Conservation (phyloP, 2,888 invertebrate genomes). For the Epinotia ramella region DNA sequence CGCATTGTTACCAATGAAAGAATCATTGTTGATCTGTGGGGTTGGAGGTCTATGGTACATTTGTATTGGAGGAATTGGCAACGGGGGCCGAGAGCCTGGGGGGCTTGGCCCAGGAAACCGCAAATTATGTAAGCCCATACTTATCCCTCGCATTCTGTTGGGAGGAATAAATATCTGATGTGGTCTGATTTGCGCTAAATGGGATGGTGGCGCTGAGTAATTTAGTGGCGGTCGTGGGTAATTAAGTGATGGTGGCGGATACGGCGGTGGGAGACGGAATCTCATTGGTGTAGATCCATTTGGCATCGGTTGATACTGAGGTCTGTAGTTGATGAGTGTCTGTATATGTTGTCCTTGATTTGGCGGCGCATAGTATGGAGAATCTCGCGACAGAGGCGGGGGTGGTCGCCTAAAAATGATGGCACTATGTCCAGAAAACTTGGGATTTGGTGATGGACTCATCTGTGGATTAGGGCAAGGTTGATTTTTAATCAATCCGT, state of each 20-base stretch:
- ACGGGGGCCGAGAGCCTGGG: neutral
- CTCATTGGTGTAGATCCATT: neutral
- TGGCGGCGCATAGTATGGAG: neutral
- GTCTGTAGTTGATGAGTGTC: slow-evolving; percentile 23
- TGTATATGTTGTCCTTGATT: slow-evolving; percentile 12
- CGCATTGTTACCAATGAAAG: slow-evolving; percentile 33
- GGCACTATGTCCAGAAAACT: slow-evolving; percentile 22
- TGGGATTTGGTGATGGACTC: neutral
- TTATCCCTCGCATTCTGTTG: neutral
- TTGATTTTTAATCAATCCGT: neutral
- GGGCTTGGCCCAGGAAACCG: neutral
- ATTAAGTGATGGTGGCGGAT: neutral
- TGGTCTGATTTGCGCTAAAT: neutral
- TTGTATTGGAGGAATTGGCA: neutral
- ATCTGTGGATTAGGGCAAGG: neutral
- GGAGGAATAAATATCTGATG: neutral
- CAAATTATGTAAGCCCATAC: neutral
- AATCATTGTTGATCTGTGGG: neutral
- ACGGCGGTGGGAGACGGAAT: neutral
- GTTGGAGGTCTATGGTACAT: neutral
- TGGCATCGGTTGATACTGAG: neutral
- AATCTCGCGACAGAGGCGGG: neutral
- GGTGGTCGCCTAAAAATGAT: slow-evolving; percentile 21
- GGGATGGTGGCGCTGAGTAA: neutral
- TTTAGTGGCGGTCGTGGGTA: neutral